A percentile compares a stretch with the other conserved stretches of the same genome.
Evolutionary conservation across 1,140 invertebrate genomes (phyloP).

Genomic region (Apis dorsata): DNA sequence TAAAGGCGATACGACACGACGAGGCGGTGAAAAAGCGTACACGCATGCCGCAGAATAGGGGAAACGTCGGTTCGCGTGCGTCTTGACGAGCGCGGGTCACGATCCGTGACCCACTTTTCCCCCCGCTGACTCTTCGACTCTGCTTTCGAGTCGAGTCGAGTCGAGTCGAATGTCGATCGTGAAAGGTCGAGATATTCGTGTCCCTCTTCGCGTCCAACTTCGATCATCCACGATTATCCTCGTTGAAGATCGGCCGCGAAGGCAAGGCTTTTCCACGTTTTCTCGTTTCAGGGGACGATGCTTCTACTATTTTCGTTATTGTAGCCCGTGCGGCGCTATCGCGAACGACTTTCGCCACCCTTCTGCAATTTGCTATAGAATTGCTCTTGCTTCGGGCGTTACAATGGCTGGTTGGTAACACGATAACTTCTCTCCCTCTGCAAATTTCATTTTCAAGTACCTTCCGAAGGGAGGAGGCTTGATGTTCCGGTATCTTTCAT

Average conservation of each 20-base stretch:
- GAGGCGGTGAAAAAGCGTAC: conserved; percentile 16
- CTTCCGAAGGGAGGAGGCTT: no score
- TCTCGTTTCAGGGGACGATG: not conserved
- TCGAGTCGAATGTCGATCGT: not conserved
- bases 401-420: not conserved
- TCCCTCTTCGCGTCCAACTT: not conserved
- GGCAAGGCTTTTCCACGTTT: not conserved
- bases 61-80: conserved; percentile 33
- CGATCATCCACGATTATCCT: not conserved
- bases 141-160: no score
- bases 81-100: not conserved
- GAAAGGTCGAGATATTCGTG: conserved; percentile 19
- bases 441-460: not conserved
- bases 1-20: conserved; percentile 1
- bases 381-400: not conserved
- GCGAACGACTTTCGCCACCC: not conserved
- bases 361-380: not conserved
- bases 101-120: conserved; percentile 33
- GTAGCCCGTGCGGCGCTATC: not conserved
- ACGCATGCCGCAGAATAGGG: conserved; percentile 9
- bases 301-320: not conserved
- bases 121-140: not conserved
- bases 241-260: not conserved
- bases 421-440: not conserved
- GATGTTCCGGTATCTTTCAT: not conserved